Evolutionary conservation across 2,113 vertebrate species (phyloP).

Genomic region (Coregonus clupeaformis): DNA sequence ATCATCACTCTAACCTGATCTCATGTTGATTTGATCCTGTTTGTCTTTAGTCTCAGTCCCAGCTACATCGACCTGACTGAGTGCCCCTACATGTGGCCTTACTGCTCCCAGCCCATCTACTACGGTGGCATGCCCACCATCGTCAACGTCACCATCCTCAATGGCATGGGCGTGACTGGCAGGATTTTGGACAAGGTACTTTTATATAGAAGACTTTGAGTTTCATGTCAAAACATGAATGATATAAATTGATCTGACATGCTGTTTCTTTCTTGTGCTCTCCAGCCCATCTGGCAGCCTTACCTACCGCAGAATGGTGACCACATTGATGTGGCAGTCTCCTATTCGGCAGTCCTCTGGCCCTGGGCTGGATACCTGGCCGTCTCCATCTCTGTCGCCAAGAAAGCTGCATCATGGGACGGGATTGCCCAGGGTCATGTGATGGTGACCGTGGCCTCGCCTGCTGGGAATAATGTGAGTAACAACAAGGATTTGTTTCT

Average conservation of each 20-base stretch:
- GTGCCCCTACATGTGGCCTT: slow-evolving; percentile 99
- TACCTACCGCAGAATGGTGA: slow-evolving; percentile 97
- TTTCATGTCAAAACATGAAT: neutral
- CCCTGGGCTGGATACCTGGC: slow-evolving; percentile 98
- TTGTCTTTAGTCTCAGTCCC: slow-evolving; percentile 85
- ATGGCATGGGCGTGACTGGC: slow-evolving; percentile 98
- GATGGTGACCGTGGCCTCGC: slow-evolving; percentile 92
- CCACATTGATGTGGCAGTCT: slow-evolving; percentile 93
- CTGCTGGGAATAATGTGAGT: slow-evolving; percentile 87
- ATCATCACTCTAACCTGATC: neutral
- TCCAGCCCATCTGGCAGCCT: slow-evolving; percentile 96
- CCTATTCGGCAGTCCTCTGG: slow-evolving; percentile 92
- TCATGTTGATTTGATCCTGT: neutral
- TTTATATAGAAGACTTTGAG: no score
- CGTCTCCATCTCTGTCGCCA: slow-evolving; percentile 95
- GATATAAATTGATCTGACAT: neutral
- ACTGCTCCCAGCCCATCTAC: slow-evolving; percentile 98
- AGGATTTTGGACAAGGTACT: slow-evolving; percentile 93
- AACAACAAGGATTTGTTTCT: neutral
- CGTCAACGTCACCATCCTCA: slow-evolving; percentile 96
- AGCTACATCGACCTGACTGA: slow-evolving; percentile 97
- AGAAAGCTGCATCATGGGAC: slow-evolving; percentile 96
- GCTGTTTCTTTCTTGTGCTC: neutral
- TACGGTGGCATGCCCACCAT: slow-evolving; percentile 98
- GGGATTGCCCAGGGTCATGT: slow-evolving; percentile 94